Conservation (phyloP, 2,888 invertebrate species). For the Epistrophe grossulariae region DNA sequence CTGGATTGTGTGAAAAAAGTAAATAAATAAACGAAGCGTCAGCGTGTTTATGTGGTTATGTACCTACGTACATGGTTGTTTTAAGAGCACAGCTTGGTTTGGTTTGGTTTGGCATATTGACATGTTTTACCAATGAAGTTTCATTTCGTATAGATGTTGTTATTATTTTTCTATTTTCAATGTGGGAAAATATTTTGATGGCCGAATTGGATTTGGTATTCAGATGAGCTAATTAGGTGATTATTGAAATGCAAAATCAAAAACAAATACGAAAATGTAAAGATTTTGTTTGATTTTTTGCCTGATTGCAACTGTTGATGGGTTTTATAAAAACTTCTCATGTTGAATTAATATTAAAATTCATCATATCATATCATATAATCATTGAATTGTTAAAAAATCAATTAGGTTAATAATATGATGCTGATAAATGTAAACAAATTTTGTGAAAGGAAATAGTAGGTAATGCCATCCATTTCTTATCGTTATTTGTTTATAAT, state of each 20-base stretch:
- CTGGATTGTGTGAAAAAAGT: slow-evolving; percentile 5
- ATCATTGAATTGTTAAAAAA: too few species aligned
- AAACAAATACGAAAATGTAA: too few species aligned
- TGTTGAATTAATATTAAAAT: too few species aligned
- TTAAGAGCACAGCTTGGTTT: background rate
- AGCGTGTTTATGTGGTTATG: background rate
- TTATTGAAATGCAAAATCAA: background rate
- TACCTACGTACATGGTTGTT: background rate
- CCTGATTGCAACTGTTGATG: too few species aligned
- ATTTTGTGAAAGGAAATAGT: too few species aligned
- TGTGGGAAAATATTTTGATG: slow-evolving; percentile 1
- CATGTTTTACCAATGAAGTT: slow-evolving; percentile 5
- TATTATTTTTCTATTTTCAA: background rate
- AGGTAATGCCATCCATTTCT: too few species aligned
- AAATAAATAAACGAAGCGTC: background rate
- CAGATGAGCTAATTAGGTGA: background rate
- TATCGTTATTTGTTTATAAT: too few species aligned
- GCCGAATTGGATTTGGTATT: background rate
- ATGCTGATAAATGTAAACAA: too few species aligned
- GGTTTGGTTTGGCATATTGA: background rate
- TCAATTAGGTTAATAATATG: too few species aligned
- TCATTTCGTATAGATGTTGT: background rate
- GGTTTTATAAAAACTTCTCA: too few species aligned
- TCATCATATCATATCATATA: too few species aligned
- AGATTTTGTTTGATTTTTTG: too few species aligned